Base-by-base conservation (phyloP, 2,888 invertebrate genomes). In the Tiliacea aurago region DNA sequence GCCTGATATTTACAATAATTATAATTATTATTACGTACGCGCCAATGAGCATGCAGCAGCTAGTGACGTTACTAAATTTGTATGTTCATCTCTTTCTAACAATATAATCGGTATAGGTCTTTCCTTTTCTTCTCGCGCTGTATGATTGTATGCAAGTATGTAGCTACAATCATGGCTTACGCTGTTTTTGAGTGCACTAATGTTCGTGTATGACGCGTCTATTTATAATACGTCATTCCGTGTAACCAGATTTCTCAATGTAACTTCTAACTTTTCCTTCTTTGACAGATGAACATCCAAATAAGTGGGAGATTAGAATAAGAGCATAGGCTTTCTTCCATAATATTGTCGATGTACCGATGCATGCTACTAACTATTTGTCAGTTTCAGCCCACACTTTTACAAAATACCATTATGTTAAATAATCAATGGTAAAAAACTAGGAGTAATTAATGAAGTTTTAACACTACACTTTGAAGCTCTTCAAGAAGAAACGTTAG, bases 401-500 rank as follows among this genome's bases (percentile, higher is more conserved):
- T 28, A 28, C 28, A 45, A n/a, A n/a, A 13, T 53, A 55, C 20
- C 13, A 66, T 41, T 59, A 51, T 23, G 10, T 63, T 41, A 47
- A 55, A 51, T 37, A 43, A 53, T 59, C 43, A 43, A 53, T 59
- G 20, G 18, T 15, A 59, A 66, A 63, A 66, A 70, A 59, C 53
- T 51, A 23, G 18, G 13, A 65, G n/a, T 56, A 76, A 81, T 76
- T 65, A 76, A 51, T 28, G 43, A 53, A 37, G 4, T 58, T 53
- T 65, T 53, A 43, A 69, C 64, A 62, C 61, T 65, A 23, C 56
- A 47, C 28, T 56, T 49, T 41, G 15, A 69, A 33, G 11, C 11
- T 64, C 18, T n/a, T 56, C 45, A 64, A 80, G 55, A 58, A 73
- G 47, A 65, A 83, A 83, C 43, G 56, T 83, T 70, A 73, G 72